A percentile compares a stretch with the other conserved stretches of the same genome.
Evolutionary conservation across 2,113 vertebrate genomes (phyloP).

Genomic region (Tichodroma muraria): DNA sequence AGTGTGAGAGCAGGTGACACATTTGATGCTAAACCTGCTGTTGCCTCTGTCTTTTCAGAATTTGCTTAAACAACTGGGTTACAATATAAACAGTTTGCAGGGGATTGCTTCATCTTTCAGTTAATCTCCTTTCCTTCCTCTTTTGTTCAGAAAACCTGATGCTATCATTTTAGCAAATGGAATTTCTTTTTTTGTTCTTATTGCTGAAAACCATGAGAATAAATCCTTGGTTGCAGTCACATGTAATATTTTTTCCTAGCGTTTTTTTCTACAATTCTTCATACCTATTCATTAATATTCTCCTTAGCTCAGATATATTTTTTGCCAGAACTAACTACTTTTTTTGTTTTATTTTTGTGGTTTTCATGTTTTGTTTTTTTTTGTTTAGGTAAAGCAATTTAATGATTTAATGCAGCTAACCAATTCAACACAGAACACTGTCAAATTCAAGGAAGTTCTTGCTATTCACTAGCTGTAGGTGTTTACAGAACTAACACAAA

Average conservation of each 20-base stretch:
- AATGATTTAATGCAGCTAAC: neutral
- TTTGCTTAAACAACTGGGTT: neutral
- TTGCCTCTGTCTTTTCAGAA: neutral
- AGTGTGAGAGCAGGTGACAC: neutral
- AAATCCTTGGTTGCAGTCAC: neutral
- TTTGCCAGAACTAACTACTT: neutral
- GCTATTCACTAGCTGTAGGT: neutral
- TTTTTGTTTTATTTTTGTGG: no score
- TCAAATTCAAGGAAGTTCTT: neutral
- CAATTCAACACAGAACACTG: neutral
- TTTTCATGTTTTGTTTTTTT: no score
- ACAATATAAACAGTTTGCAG: neutral
- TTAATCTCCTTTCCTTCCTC: neutral
- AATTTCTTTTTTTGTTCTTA: neutral
- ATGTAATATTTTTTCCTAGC: neutral
- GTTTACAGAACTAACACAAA: neutral
- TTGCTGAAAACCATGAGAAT: neutral
- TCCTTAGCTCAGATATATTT: neutral
- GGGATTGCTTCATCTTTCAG: neutral
- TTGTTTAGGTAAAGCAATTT: neutral
- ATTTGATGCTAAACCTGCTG: neutral
- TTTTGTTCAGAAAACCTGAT: neutral
- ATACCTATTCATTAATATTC: neutral
- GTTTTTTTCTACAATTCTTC: neutral
- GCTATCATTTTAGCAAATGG: neutral